Evolutionary conservation across 64 coral and sea anemone species (phyloP).

Genomic region (Acropora yongei): DNA sequence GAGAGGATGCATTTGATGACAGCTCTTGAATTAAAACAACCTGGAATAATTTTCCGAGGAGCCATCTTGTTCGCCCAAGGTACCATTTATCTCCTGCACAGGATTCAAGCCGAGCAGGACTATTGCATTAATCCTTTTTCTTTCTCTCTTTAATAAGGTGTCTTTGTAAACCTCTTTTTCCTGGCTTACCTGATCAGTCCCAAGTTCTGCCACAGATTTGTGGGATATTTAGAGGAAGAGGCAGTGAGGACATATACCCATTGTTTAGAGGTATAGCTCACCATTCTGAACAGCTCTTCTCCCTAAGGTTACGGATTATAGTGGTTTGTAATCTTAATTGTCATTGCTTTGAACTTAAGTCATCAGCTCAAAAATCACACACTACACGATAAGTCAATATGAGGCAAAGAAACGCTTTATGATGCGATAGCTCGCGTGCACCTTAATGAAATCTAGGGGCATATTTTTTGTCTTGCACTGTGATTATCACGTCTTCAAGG

Average conservation of each 20-base stretch:
- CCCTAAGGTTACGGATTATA: not conserved
- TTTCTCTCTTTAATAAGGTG: constrained; percentile 49
- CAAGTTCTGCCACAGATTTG: constrained; percentile 95
- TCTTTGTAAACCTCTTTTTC: constrained; percentile 98
- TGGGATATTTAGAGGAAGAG: constrained; percentile 96
- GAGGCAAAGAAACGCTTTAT: no score
- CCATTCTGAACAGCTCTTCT: not conserved
- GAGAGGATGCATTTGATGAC: constrained; percentile 99
- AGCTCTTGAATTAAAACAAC: constrained; percentile 93
- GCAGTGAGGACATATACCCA: constrained; percentile 96
- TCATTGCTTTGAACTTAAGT: no score
- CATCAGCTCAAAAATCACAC: no score
- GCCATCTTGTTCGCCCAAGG: constrained; percentile 83
- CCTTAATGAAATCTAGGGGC: no score
- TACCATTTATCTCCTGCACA: not conserved
- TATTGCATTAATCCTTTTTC: not conserved
- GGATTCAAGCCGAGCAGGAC: not conserved
- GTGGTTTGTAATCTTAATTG: no score
- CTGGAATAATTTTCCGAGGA: constrained; percentile 85
- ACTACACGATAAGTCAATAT: no score
- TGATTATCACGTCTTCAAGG: no score
- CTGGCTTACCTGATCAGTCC: constrained; percentile 95
- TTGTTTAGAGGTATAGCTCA: constrained; percentile 73
- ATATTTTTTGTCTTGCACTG: no score
- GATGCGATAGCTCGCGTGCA: no score